A percentile compares a stretch with the other conserved stretches of the same genome.
phyloP scores from a whole-genome alignment of 2,113 vertebrate genomes.

The Coracopsis vasa region DNA sequence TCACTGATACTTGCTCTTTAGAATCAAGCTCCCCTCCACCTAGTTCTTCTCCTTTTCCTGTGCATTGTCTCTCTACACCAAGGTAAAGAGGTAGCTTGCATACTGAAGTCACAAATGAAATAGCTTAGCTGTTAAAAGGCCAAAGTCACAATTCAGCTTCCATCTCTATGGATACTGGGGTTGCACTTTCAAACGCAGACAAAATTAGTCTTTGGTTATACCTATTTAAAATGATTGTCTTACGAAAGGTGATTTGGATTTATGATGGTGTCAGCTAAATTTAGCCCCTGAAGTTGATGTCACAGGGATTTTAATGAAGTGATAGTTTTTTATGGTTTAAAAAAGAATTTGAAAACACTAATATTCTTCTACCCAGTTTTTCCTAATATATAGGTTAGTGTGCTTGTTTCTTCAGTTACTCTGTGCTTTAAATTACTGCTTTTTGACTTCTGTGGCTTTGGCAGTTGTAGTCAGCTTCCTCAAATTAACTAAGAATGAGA shows the following conservation, averaged over 20 bases:
- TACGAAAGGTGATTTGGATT: background rate
- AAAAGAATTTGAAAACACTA: constrained; percentile 38
- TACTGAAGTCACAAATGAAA: background rate
- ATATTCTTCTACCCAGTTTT: background rate
- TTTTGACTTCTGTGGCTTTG: constrained; percentile 15
- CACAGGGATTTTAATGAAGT: constrained; percentile 15
- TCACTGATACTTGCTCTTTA: background rate
- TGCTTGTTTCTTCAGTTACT: background rate
- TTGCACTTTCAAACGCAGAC: background rate
- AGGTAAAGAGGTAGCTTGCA: background rate
- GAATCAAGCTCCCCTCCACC: background rate
- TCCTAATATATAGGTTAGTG: background rate
- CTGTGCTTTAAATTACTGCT: constrained; percentile 2
- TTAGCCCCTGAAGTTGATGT: background rate
- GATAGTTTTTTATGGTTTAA: constrained; percentile 1
- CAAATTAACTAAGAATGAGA: background rate
- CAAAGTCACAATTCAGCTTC: background rate
- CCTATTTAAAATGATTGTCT: background rate
- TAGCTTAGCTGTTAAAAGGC: constrained; percentile 10
- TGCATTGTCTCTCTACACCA: background rate
- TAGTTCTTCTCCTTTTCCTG: background rate
- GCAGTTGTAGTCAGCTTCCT: background rate
- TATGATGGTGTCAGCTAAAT: background rate
- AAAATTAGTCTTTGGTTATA: background rate
- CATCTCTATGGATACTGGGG: background rate